A percentile compares a stretch with the other conserved stretches of the same genome.
phyloP scores from a whole-genome alignment of 2,797 vertebrate species.

The Chelmon rostratus region DNA sequence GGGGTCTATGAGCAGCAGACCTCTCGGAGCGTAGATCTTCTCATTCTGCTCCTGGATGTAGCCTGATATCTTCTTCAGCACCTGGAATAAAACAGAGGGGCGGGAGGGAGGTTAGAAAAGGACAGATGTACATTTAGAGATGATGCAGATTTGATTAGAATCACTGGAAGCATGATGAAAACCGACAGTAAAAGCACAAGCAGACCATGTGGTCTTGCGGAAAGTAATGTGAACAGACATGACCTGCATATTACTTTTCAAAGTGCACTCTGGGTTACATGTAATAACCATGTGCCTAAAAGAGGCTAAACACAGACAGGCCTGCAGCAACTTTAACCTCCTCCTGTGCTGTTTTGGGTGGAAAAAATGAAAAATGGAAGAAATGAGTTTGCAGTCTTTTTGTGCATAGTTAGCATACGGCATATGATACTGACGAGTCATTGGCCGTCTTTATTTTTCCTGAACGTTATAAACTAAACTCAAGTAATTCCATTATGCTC shows the following conservation, averaged over 20 bases:
- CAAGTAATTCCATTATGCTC: constrained; percentile 72
- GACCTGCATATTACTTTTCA: constrained; percentile 27
- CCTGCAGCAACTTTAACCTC: constrained; percentile 31
- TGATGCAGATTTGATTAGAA: constrained; percentile 59
- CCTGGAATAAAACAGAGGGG: constrained; percentile 80
- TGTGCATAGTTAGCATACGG: constrained; percentile 40
- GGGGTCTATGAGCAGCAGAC: constrained; percentile 95
- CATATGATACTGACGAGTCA: constrained; percentile 49
- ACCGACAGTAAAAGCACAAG: constrained; percentile 13
- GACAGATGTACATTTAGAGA: constrained; percentile 36
- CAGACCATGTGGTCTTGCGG: constrained; percentile 1
- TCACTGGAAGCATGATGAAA: constrained; percentile 25
- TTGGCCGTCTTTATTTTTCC: constrained; percentile 65
- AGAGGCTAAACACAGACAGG: constrained; percentile 32
- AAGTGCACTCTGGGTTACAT: constrained; percentile 12
- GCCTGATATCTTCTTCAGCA: constrained; percentile 95
- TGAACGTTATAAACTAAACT: constrained; percentile 68
- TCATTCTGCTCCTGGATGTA: constrained; percentile 99
- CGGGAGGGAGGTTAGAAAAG: constrained; percentile 17
- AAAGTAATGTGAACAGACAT: constrained; percentile 31
- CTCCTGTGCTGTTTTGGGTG: constrained; percentile 25
- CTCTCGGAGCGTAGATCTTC: constrained; percentile 96
- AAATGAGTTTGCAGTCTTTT: constrained; percentile 51
- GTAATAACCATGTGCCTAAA: constrained; percentile 7
- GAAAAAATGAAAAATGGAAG: constrained; percentile 72